Conservation (phyloP, 1,140 invertebrate genomes). For the Pararge aegeria region DNA sequence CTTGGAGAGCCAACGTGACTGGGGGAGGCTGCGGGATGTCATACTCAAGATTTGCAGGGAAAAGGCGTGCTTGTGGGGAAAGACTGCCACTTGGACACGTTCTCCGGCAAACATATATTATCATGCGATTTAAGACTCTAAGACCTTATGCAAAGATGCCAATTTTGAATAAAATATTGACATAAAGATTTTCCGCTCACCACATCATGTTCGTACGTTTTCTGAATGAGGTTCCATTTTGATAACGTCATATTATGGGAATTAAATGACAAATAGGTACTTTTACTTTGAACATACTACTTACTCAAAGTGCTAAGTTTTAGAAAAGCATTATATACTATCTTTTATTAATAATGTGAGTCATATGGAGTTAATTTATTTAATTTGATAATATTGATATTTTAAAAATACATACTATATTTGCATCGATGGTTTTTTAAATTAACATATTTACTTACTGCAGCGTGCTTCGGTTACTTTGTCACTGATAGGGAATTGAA, state of each 20-base stretch:
- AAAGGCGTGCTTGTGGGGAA: constrained; percentile 39
- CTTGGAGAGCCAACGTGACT: constrained; percentile 37
- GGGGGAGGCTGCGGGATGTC: constrained; percentile 42
- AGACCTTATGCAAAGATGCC: constrained; percentile 5
- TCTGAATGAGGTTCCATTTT: constrained; percentile 65
- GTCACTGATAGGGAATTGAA: background rate
- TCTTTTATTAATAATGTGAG: too few relatives aligned
- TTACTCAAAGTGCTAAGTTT: too few relatives aligned
- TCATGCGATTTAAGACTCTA: constrained; percentile 18
- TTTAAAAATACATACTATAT: background rate
- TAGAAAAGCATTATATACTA: too few relatives aligned
- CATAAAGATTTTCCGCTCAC: constrained; percentile 12
- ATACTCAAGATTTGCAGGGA: constrained; percentile 62
- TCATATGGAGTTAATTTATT: too few relatives aligned
- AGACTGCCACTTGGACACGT: constrained; percentile 65
- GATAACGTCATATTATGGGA: constrained; percentile 30
- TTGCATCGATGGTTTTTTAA: constrained; percentile 68
- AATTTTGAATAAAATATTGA: constrained; percentile 17
- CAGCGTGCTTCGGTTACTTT: constrained; percentile 3
- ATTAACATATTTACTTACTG: too few relatives aligned
- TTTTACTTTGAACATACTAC: background rate
- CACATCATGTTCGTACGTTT: constrained; percentile 66
- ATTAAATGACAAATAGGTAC: constrained; percentile 16
- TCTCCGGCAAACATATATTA: constrained; percentile 22
- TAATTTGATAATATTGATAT: too few relatives aligned